These are phyloP conservation scores for Myopa testacea DNA, from an alignment of 2,888 invertebrate species.

Conservation along the genomic window DNA sequence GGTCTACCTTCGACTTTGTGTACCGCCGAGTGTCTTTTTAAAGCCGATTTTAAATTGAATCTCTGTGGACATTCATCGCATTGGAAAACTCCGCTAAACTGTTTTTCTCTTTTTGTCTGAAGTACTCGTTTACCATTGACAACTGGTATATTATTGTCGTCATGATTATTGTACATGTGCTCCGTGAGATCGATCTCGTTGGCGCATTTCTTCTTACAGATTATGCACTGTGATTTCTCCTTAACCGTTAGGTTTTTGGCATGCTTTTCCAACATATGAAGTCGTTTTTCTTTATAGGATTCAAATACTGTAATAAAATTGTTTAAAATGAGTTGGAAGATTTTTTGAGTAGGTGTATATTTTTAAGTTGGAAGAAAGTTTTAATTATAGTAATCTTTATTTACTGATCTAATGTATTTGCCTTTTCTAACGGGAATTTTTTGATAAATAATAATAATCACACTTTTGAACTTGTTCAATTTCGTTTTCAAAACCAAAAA, in stretches of 20 bases:
- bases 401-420: too few species aligned
- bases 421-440: too few species aligned
- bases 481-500: background rate
- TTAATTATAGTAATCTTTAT: too few species aligned
- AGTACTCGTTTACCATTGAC: constrained; percentile 58
- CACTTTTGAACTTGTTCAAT: too few species aligned
- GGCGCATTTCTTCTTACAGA: constrained; percentile 57
- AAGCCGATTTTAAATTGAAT: constrained; percentile 62
- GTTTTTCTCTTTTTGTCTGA: constrained; percentile 57
- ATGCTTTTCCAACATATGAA: constrained; percentile 60
- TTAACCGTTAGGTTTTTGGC: constrained; percentile 58
- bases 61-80: constrained; percentile 58
- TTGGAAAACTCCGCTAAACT: constrained; percentile 60
- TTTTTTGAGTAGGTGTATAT: too few species aligned
- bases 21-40: constrained; percentile 60
- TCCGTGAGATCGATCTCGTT: constrained; percentile 54
- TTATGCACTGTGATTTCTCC: constrained; percentile 63
- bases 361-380: too few species aligned
- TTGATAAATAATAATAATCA: too few species aligned
- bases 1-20: constrained; percentile 58
- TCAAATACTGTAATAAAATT: constrained; percentile 53
- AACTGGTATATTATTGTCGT: constrained; percentile 49
- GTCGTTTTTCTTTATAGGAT: constrained; percentile 60
- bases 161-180: constrained; percentile 56
- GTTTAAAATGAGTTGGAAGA: background rate